Conservation (phyloP, 2,797 vertebrate species). For the Yasuhikotakia modesta region DNA sequence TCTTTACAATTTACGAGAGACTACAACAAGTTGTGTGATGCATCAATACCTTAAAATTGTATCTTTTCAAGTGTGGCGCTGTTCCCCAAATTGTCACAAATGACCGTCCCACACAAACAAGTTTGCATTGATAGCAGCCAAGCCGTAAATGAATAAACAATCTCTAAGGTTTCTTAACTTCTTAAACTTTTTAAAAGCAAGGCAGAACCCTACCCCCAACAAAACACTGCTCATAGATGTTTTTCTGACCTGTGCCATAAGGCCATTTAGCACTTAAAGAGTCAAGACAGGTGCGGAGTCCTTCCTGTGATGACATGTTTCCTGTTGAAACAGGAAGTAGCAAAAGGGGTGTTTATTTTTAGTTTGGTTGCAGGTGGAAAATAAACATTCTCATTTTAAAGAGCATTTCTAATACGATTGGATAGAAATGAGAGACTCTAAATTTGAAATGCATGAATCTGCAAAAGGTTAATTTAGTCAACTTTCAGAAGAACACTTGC, state of each 20-base stretch:
- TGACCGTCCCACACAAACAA: conserved; percentile 6
- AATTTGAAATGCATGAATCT: neutral
- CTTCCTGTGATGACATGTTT: too few relatives aligned
- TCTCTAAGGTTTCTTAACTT: neutral
- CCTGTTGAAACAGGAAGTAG: too few relatives aligned
- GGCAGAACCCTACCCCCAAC: neutral
- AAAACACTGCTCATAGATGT: too few relatives aligned
- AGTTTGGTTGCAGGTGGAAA: too few relatives aligned
- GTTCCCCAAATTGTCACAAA: conserved; percentile 10
- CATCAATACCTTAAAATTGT: conserved; percentile 4
- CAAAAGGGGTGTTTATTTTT: too few relatives aligned
- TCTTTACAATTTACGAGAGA: neutral
- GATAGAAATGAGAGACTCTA: neutral
- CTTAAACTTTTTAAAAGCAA: neutral
- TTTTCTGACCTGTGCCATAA: too few relatives aligned
- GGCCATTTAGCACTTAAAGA: too few relatives aligned
- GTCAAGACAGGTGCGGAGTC: too few relatives aligned
- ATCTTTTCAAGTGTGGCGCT: conserved; percentile 1
- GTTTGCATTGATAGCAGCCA: conserved; percentile 6
- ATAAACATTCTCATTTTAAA: neutral
- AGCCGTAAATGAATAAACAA: neutral
- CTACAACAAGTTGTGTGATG: conserved; percentile 1
- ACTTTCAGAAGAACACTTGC: neutral
- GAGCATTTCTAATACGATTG: neutral
- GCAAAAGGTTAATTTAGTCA: conserved; percentile 2